Percentiles rank a stretch among this genome's conserved stretches.
phyloP scores from a whole-genome alignment of 2,888 invertebrate species.

The Orthosia incerta region DNA sequence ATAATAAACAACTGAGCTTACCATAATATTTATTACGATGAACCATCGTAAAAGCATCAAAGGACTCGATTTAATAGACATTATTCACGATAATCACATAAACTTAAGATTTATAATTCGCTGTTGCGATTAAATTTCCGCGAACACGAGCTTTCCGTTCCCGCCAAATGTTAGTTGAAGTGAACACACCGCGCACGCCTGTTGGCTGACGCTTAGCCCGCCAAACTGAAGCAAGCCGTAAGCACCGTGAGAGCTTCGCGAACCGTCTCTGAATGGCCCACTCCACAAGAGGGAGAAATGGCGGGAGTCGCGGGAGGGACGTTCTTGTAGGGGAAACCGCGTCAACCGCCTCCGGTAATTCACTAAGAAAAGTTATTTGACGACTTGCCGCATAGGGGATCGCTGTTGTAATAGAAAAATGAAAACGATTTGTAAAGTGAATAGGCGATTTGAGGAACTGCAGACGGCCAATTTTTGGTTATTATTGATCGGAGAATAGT shows the following conservation, averaged over 20 bases:
- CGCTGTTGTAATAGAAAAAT: conserved; percentile 80
- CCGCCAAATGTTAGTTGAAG: conserved; percentile 80
- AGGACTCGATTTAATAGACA: conserved; percentile 73
- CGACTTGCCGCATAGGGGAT: conserved; percentile 82
- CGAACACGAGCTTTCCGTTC: conserved; percentile 78
- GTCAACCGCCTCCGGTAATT: conserved; percentile 89
- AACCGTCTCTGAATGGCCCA: conserved; percentile 89
- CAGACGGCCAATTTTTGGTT: conserved; percentile 37
- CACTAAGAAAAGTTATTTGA: conserved; percentile 90
- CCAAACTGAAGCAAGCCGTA: conserved; percentile 85
- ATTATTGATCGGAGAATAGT: conserved; percentile 35
- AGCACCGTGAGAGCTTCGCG: conserved; percentile 88
- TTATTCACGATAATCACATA: conserved; percentile 84
- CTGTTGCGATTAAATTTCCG: conserved; percentile 65
- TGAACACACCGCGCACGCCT: conserved; percentile 79
- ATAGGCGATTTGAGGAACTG: conserved; percentile 61
- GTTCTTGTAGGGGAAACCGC: conserved; percentile 88
- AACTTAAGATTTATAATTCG: conserved; percentile 70
- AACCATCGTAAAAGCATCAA: conserved; percentile 80
- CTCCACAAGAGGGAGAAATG: conserved; percentile 87
- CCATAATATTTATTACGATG: conserved; percentile 81
- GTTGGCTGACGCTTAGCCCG: conserved; percentile 84
- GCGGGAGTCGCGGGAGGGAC: conserved; percentile 89
- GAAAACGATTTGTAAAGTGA: conserved; percentile 76
- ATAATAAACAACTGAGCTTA: conserved; percentile 75